Evolutionary conservation across 2,797 vertebrate genomes (phyloP).

Genomic region (Halcyon leucocephala): DNA sequence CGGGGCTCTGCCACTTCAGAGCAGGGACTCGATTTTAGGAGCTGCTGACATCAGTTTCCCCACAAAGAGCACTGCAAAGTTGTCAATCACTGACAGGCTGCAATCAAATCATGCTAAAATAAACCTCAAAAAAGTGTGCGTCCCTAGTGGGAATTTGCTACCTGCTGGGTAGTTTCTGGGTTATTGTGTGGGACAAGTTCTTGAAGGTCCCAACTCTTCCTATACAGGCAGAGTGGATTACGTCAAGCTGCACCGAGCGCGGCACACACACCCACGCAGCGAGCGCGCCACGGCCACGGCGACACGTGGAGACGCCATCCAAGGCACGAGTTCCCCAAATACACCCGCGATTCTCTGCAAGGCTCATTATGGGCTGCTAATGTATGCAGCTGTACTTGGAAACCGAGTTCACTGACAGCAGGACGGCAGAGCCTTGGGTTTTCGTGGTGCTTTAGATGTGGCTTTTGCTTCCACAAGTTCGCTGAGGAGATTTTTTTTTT

Average conservation of each 20-base stretch:
- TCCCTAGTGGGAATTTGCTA: not conserved
- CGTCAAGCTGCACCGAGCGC: fast-evolving
- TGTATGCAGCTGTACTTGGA: not conserved
- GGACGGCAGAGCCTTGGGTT: not conserved
- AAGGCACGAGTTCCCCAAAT: not conserved
- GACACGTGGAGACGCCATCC: not conserved
- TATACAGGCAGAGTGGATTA: fast-evolving
- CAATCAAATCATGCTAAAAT: not conserved
- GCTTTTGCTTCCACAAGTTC: not conserved
- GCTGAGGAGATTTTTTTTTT: not conserved
- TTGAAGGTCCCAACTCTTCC: not conserved
- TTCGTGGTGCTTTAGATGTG: not conserved
- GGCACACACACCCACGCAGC: not conserved
- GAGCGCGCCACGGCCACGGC: not conserved
- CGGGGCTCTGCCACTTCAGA: not conserved
- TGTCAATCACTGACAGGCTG: not conserved
- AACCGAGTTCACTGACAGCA: not conserved
- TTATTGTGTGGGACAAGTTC: not conserved
- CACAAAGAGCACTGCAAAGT: not conserved
- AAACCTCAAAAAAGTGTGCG: not conserved
- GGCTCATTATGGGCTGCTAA: not conserved
- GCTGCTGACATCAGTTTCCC: too few relatives aligned
- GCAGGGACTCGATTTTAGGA: fast-evolving
- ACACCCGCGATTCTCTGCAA: not conserved
- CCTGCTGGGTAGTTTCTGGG: not conserved